Evolutionary conservation across 2,797 vertebrate genomes (phyloP).

Genomic region (Limosa lapponica): DNA sequence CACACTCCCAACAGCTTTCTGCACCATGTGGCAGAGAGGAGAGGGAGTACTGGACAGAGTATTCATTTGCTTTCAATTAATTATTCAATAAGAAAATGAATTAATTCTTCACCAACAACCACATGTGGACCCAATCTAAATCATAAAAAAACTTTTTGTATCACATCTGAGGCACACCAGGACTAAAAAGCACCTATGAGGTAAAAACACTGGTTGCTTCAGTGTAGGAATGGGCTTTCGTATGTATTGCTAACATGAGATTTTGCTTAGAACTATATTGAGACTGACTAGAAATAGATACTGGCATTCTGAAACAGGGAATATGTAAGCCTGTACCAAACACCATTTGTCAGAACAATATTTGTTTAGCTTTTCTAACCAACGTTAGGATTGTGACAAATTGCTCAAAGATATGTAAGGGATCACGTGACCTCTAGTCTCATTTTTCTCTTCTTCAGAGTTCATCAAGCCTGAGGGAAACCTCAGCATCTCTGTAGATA

Average conservation of each 20-base stretch:
- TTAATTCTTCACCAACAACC: background rate
- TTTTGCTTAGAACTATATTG: background rate
- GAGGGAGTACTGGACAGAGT: background rate
- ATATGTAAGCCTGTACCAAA: background rate
- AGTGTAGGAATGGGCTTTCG: background rate
- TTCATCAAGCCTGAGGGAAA: background rate
- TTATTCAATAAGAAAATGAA: background rate
- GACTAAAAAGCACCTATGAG: background rate
- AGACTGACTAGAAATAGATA: background rate
- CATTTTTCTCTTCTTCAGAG: background rate
- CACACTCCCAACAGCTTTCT: background rate
- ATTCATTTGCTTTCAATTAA: background rate
- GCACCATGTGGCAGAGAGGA: fast-evolving
- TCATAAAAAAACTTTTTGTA: background rate
- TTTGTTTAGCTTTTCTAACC: background rate
- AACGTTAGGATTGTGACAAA: background rate
- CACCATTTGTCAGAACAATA: background rate
- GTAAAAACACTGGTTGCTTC: background rate
- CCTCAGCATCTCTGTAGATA: background rate
- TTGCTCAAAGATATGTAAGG: background rate
- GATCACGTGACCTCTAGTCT: fast-evolving
- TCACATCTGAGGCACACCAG: background rate
- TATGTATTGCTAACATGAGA: background rate
- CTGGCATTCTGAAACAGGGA: background rate
- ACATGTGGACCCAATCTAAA: background rate